Evolutionary conservation across 2,113 vertebrate genomes (phyloP), one percentile per base, ranked within the genome.

Genomic region (Podarcis cretensis): DNA sequence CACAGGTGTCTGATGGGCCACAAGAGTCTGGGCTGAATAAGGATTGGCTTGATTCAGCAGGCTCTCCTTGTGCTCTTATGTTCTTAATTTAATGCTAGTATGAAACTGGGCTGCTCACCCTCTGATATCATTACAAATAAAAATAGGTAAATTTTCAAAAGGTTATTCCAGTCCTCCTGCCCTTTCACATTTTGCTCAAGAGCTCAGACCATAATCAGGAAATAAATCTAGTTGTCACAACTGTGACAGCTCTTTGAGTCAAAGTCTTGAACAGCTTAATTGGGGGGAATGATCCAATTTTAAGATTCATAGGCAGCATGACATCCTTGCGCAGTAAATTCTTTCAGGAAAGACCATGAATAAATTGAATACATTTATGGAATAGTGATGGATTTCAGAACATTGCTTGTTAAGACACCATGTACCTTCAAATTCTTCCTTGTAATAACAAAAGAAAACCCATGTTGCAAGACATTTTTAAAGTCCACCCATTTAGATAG

Each of bases 311-410:
- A 92, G 89, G 83, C 86, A 91, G 80, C 91, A 93, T 94, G 91
- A 92, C 92, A 92, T 94, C 92, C 86, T 88, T 25, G 27, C 92
- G 91, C 86, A 92, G 78, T 89, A 87, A 92, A 93, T 90, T 87
- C 92, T 93, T 94, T 93, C 94, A 92, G 93, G 91, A 90, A 94
- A 74, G 87, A 84, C 90, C 93, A 92, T 68, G 89, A 94, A 93
- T 94, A 85, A 91, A 93, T 90, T 95, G 91, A 91, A 91, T 92
- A 90, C 93, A 95, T 96, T 96, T 96, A 94, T 94, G 94, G 91
- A 96, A 93, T 89, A 90, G 90, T 96, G 95, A 95, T 93, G 94
- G 95, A 95, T 96, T 95, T 94, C 94, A 94, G 92, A 95, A 92
- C 85, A 93, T 93, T 1, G 85, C 84, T 90, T 94, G 89, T 94